phyloP scores from a whole-genome alignment of 2,888 invertebrate species.

The Melinaea marsaeus region DNA sequence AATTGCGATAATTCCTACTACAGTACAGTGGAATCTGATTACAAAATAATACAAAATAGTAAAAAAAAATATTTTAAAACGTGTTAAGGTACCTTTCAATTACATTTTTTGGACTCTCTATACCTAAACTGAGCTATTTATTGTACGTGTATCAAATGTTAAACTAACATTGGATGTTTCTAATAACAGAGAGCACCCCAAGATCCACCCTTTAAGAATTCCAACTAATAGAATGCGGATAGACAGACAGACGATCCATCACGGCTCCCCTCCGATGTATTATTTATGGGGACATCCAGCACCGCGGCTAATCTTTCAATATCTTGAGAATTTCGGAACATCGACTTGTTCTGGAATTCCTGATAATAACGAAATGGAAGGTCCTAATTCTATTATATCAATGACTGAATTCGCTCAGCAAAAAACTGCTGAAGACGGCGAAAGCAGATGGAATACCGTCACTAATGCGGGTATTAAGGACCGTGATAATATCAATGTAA shows the following conservation, averaged over 20 bases:
- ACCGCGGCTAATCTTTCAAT: conserved; percentile 77
- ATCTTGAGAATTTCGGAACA: conserved; percentile 74
- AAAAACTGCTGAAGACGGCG: conserved; percentile 40
- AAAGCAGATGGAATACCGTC: conserved; percentile 44
- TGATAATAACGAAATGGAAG: conserved; percentile 27
- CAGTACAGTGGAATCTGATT: no score
- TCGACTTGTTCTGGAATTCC: conserved; percentile 45
- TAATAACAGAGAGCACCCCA: conserved; percentile 67
- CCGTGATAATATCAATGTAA: conserved; percentile 32
- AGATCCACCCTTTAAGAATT: conserved; percentile 74
- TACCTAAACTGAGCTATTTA: conserved; percentile 37
- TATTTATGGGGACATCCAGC: conserved; percentile 73
- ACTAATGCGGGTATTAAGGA: conserved; percentile 37
- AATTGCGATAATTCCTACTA: conserved; percentile 7
- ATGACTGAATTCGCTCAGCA: conserved; percentile 41
- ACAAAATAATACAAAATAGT: no score
- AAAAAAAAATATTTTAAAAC: no score
- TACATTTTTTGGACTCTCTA: neutral
- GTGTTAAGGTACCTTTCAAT: no score
- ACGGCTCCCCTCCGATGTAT: conserved; percentile 71
- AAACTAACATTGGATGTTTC: conserved; percentile 69
- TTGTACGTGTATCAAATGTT: conserved; percentile 62
- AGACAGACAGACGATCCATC: conserved; percentile 74
- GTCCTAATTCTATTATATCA: conserved; percentile 42
- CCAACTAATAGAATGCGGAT: conserved; percentile 75